Evolutionary conservation across 2,888 invertebrate species (phyloP), one percentile per base, ranked within the genome.

Genomic region (Linnaemya tessellans): DNA sequence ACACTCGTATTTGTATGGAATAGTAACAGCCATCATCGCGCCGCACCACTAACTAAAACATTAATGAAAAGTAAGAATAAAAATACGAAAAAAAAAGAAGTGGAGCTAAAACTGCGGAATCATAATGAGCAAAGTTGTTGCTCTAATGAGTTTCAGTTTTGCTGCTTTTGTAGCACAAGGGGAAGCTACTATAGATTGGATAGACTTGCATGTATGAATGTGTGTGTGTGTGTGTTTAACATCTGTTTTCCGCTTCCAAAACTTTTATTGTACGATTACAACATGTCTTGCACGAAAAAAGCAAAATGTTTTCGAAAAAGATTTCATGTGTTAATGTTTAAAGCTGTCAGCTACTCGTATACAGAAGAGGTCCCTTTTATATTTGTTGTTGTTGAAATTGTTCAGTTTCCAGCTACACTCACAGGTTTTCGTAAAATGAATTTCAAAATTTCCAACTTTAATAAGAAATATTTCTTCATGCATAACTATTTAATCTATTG

Each of bases 91-190:
- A 25, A 62, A 68, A 35, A 54, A 41, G n/a, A n/a, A n/a, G n/a
- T n/a, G n/a, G n/a, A 35, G 41, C 64, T 49, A 58, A 79, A 84
- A 79, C 71, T 80, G 80, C 58, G 84, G 78, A 80, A 80, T 87
- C 84, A 83, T 88, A 87, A 87, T 87, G 87, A 88, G 87, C 74
- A 88, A 88, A 88, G 87, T 88, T 88, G 85, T 86, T 87, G 86
- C 84, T 74, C 70, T 88, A 88, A 88, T 88, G 88, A 88, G 87
- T 88, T 88, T 87, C 81, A 84, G 74, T 85, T 82, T 85, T 84
- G 65, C 84, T 77, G 77, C 80, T 65, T 41, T 58, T 20, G 43
- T 62, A 62, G 41, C 25, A 30, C 18, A 46, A 11, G 77, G 78
- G 58, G 56, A 81, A 79, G 74, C 58, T 54, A 60, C 35, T 71